phyloP scores from a whole-genome alignment of 2,797 vertebrate genomes.

The Netta rufina region DNA sequence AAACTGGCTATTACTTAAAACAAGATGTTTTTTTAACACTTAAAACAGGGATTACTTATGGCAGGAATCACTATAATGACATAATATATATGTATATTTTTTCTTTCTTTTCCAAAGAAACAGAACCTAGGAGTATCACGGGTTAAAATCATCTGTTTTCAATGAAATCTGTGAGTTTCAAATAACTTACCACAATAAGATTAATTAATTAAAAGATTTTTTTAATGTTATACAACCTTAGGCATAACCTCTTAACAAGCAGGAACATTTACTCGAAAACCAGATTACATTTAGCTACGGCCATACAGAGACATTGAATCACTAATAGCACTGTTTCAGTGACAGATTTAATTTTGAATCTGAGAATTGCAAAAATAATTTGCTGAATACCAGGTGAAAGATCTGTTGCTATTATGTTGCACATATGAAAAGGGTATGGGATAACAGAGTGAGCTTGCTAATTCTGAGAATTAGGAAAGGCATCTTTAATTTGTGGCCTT shows the following conservation, averaged over 20 bases:
- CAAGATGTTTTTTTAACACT: no score
- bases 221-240: background rate
- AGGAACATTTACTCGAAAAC: background rate
- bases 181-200: background rate
- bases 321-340: background rate
- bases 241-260: background rate
- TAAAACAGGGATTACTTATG: background rate
- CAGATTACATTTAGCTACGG: background rate
- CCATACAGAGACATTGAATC: background rate
- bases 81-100: background rate
- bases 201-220: background rate
- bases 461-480: slow-evolving; percentile 8
- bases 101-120: background rate
- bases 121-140: background rate
- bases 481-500: slow-evolving; percentile 19
- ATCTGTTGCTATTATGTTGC: background rate
- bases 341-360: background rate
- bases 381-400: background rate
- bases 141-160: background rate
- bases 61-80: background rate
- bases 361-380: background rate
- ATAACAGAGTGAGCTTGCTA: background rate
- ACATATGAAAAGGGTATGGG: background rate
- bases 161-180: background rate
- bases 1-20: background rate